Evolutionary conservation across 92 coral and sea anemone genomes (phyloP).

Genomic region (Scolanthus callimorphus): DNA sequence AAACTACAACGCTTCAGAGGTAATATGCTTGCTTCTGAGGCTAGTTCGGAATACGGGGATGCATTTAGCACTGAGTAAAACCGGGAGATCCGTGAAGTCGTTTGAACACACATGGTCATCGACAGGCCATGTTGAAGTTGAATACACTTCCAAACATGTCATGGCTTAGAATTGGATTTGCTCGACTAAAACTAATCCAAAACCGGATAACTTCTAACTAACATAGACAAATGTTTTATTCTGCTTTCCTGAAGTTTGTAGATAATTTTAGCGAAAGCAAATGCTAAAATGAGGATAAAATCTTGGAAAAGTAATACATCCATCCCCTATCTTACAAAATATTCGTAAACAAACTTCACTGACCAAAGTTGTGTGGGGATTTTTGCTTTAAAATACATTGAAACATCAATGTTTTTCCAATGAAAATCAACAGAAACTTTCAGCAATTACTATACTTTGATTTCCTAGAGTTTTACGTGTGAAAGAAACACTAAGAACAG

Average conservation of each 20-base stretch:
- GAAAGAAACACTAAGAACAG: neutral
- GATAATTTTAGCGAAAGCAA: neutral
- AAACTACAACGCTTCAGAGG: slow-evolving; percentile 14
- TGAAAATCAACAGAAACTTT: slow-evolving; percentile 20
- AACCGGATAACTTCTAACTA: slow-evolving; percentile 7
- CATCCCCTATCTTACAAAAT: slow-evolving; percentile 51
- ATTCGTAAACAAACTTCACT: slow-evolving; percentile 64
- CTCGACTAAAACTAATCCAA: slow-evolving; percentile 4
- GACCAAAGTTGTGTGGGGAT: slow-evolving; percentile 17
- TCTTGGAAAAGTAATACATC: slow-evolving; percentile 19
- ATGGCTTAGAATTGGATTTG: slow-evolving; percentile 19
- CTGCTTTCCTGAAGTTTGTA: neutral
- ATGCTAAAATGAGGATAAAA: slow-evolving; percentile 2
- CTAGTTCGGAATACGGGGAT: neutral
- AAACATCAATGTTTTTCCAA: slow-evolving; percentile 11
- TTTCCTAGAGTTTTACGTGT: slow-evolving; percentile 13
- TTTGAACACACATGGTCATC: slow-evolving; percentile 31
- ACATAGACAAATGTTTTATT: neutral
- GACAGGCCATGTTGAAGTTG: slow-evolving; percentile 17
- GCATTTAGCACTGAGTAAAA: slow-evolving; percentile 1
- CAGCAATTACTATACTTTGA: slow-evolving; percentile 6
- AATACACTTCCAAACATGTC: slow-evolving; percentile 33
- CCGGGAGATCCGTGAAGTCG: slow-evolving; percentile 13
- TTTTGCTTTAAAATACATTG: slow-evolving; percentile 17
- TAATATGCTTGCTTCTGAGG: slow-evolving; percentile 3